A percentile compares a stretch with the other conserved stretches of the same genome.
phyloP scores from a whole-genome alignment of 1,140 invertebrate genomes.

The Patella vulgata region DNA sequence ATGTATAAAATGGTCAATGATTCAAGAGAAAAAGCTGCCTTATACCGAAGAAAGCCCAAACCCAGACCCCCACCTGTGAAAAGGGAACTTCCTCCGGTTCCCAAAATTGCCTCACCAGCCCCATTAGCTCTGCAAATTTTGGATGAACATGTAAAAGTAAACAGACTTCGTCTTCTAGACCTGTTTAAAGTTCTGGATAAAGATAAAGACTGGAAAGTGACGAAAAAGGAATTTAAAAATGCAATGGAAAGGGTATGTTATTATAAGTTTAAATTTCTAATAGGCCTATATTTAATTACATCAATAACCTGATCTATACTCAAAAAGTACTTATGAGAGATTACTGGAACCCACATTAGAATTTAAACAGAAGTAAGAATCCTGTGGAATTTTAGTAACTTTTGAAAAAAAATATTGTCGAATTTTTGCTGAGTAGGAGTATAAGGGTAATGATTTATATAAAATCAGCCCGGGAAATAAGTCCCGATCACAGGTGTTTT shows the following conservation, averaged over 20 bases:
- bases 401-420: too few species aligned
- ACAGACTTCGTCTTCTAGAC: slow-evolving; percentile 59
- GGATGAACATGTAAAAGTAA: slow-evolving; percentile 50
- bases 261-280: background rate
- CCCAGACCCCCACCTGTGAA: slow-evolving; percentile 1
- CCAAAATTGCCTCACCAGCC: slow-evolving; percentile 32
- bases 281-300: too few species aligned
- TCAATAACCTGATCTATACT: too few species aligned
- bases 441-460: too few species aligned
- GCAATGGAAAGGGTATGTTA: slow-evolving; percentile 49
- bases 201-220: slow-evolving; percentile 60
- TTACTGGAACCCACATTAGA: too few species aligned
- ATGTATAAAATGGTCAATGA: slow-evolving; percentile 32
- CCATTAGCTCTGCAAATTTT: slow-evolving; percentile 53
- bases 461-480: too few species aligned
- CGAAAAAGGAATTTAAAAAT: slow-evolving; percentile 54
- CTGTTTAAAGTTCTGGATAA: slow-evolving; percentile 57
- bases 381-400: too few species aligned
- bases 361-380: too few species aligned
- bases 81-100: too few species aligned
- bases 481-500: too few species aligned
- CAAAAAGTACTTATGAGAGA: too few species aligned
- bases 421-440: too few species aligned
- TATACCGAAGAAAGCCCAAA: background rate
- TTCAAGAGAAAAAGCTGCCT: slow-evolving; percentile 7